Evolutionary conservation across 2,888 invertebrate genomes (phyloP).

Genomic region (Eubasilissa splendida): DNA sequence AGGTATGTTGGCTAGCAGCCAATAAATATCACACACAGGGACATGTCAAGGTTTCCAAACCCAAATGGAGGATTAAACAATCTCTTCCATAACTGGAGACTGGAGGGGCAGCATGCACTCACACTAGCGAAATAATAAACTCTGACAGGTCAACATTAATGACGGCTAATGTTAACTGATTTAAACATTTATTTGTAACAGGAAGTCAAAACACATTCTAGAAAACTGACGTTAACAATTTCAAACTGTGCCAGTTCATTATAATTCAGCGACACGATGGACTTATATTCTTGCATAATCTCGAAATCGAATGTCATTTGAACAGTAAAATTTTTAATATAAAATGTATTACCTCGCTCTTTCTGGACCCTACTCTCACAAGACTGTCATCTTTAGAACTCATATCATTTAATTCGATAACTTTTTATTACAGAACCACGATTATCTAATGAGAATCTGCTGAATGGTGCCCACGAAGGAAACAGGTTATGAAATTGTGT

Average conservation of each 20-base stretch:
- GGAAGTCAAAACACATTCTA: too few relatives aligned
- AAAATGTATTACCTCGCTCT: constrained; percentile 80
- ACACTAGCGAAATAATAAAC: neutral
- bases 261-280: neutral
- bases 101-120: neutral
- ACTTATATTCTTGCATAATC: constrained; percentile 13
- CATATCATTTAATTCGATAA: constrained; percentile 29
- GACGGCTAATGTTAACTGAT: too few relatives aligned
- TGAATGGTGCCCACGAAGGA: neutral
- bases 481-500: constrained; percentile 39
- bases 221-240: neutral
- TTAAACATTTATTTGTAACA: too few relatives aligned
- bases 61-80: constrained; percentile 13
- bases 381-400: constrained; percentile 64
- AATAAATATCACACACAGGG: neutral
- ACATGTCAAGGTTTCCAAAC: neutral
- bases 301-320: neutral
- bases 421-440: constrained; percentile 2
- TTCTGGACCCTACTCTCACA: constrained; percentile 86
- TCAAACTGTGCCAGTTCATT: neutral
- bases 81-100: neutral
- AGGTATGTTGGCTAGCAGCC: neutral
- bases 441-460: constrained; percentile 19
- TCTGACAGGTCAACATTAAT: too few relatives aligned
- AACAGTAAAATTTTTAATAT: neutral